phyloP scores from a whole-genome alignment of 92 coral and sea anemone species.

The Palythoa grandiflora region DNA sequence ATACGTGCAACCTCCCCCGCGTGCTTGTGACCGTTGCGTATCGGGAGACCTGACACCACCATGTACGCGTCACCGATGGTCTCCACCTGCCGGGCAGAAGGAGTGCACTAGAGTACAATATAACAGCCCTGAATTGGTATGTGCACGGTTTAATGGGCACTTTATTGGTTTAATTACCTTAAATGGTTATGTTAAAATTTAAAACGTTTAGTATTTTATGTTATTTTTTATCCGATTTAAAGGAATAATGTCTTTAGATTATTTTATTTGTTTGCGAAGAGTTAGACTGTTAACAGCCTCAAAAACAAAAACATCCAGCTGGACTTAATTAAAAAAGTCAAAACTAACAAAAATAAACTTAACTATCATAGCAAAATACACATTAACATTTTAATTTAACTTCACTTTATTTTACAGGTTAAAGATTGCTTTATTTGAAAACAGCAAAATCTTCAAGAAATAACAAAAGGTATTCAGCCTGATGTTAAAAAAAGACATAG shows the following conservation, averaged over 20 bases:
- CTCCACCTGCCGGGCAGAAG: conserved; percentile 99
- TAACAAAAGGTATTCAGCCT: no score
- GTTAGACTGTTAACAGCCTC: neutral
- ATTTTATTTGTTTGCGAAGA: no score
- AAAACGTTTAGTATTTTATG: neutral
- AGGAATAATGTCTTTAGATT: neutral
- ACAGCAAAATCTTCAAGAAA: no score
- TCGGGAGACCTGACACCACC: conserved; percentile 99
- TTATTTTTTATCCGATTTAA: neutral
- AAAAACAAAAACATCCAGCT: no score
- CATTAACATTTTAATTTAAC: no score
- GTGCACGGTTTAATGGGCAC: conserved; percentile 44
- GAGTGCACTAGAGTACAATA: conserved; percentile 99
- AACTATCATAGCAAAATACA: no score
- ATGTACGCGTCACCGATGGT: conserved; percentile 99
- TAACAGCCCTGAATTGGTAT: conserved; percentile 89
- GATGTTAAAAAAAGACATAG: no score
- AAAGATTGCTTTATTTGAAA: no score
- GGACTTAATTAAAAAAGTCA: no score
- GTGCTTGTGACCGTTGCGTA: conserved; percentile 90
- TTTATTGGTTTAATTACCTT: neutral
- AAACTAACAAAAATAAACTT: no score
- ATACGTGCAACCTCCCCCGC: conserved; percentile 96
- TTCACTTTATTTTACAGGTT: no score
- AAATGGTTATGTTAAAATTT: neutral